Evolutionary conservation across 1,140 invertebrate species (phyloP).

Genomic region (Aphidius ervi): DNA sequence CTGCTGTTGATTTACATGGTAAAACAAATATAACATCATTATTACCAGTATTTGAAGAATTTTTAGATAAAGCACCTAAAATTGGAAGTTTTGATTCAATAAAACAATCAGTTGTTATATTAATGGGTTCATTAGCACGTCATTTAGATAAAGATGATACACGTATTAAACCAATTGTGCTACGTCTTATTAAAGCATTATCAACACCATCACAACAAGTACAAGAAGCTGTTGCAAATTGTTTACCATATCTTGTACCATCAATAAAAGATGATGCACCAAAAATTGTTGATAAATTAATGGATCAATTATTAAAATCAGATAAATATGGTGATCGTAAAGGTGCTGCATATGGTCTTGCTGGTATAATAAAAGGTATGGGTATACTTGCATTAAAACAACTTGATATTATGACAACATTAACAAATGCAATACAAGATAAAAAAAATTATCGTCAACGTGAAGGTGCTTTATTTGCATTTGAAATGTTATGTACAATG

Average conservation of each 20-base stretch:
- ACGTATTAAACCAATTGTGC: conserved; percentile 87
- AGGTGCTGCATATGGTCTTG: conserved; percentile 85
- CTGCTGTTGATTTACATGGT: conserved; percentile 86
- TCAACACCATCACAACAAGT: conserved; percentile 96
- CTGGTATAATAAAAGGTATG: conserved; percentile 89
- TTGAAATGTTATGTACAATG: conserved; percentile 95
- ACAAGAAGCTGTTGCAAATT: conserved; percentile 96
- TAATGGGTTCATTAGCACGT: conserved; percentile 93
- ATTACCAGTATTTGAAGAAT: conserved; percentile 85
- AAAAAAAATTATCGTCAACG: conserved; percentile 92
- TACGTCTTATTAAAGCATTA: conserved; percentile 83
- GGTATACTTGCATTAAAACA: conserved; percentile 95
- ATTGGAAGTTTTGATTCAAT: conserved; percentile 88
- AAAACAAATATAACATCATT: conserved; percentile 66
- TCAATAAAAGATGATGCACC: conserved; percentile 88
- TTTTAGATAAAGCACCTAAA: conserved; percentile 85
- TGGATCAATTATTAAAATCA: conserved; percentile 85
- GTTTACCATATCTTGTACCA: conserved; percentile 88
- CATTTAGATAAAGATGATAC: conserved; percentile 90
- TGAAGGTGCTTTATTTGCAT: conserved; percentile 95
- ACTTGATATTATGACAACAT: conserved; percentile 89
- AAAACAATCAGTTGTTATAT: conserved; percentile 90
- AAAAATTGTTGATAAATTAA: conserved; percentile 79
- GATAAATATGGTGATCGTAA: conserved; percentile 96
- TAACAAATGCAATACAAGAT: conserved; percentile 93